These are phyloP conservation scores for Pseudochirops cupreus DNA, from an alignment of 2,797 vertebrate species.

Conservation along the genomic window DNA sequence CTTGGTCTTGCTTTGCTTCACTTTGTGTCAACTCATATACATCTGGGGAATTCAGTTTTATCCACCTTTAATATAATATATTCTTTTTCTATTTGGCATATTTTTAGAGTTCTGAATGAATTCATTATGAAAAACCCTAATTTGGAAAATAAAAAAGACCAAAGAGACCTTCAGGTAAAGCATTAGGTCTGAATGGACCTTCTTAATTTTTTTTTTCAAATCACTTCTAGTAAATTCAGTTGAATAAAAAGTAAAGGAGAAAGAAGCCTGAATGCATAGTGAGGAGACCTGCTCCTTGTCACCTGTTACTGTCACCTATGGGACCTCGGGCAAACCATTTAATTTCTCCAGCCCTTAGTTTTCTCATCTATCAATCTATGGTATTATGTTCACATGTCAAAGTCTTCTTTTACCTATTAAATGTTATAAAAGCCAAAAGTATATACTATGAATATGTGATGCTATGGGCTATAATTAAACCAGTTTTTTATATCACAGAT, in stretches of 20 bases:
- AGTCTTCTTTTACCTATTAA: neutral
- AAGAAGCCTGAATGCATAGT: constrained; percentile 2
- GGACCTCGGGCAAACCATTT: neutral
- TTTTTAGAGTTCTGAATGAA: constrained; percentile 94
- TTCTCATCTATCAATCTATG: neutral
- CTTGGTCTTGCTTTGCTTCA: neutral
- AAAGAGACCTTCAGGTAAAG: constrained; percentile 97
- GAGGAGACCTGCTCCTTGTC: neutral
- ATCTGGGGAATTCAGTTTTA: constrained; percentile 27
- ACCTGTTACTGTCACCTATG: neutral
- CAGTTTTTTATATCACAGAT: neutral
- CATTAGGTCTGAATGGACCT: constrained; percentile 22
- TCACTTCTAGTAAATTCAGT: neutral
- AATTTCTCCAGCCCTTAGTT: neutral
- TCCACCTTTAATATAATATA: constrained; percentile 52
- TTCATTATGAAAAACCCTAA: constrained; percentile 99
- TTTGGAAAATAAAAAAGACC: constrained; percentile 98
- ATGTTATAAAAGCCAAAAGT: neutral
- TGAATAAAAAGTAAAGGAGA: constrained; percentile 12
- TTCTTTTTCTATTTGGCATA: constrained; percentile 46
- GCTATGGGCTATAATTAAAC: neutral
- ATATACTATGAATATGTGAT: constrained; percentile 3
- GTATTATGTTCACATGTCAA: neutral
- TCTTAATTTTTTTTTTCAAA: neutral
- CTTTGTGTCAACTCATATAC: neutral